Percentiles rank a stretch among this genome's conserved stretches.
Conservation (phyloP, 1,140 invertebrate species). For the Andrena cerasifolii region DNA sequence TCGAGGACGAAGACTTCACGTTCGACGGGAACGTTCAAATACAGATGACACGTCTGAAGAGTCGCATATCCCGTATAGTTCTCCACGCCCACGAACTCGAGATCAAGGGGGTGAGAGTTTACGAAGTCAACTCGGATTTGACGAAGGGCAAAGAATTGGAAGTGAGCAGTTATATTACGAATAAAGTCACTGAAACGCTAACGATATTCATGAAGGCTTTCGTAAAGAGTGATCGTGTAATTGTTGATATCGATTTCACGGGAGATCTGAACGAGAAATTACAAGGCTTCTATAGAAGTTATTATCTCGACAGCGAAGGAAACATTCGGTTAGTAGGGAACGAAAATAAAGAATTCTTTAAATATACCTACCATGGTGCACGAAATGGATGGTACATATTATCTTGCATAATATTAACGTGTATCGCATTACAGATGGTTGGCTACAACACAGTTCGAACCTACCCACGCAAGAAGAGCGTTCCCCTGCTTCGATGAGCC, state of each 20-base stretch:
- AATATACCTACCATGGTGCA: neutral
- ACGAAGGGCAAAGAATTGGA: neutral
- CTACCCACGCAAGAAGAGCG: conserved; percentile 89
- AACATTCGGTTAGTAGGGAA: conserved; percentile 67
- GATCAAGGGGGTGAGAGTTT: conserved; percentile 27
- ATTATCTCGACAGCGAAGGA: conserved; percentile 80
- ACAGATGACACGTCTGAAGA: conserved; percentile 36
- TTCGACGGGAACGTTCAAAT: conserved; percentile 73
- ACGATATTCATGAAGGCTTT: conserved; percentile 54
- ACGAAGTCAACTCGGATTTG: neutral
- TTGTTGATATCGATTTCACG: conserved; percentile 79
- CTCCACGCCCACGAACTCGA: conserved; percentile 68
- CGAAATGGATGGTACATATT: neutral
- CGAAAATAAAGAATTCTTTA: neutral
- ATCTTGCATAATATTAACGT: too few species aligned
- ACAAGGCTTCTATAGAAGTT: conserved; percentile 86
- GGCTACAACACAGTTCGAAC: conserved; percentile 91
- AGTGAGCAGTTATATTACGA: rapidly evolving
- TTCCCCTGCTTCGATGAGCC: conserved; percentile 97
- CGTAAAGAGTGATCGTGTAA: conserved; percentile 50
- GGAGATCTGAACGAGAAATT: conserved; percentile 82
- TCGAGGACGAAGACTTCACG: conserved; percentile 66
- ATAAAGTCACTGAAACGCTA: conserved; percentile 52
- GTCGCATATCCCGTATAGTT: conserved; percentile 58
- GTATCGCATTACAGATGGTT: conserved; percentile 83